Evolutionary conservation across 2,797 vertebrate genomes (phyloP).

Genomic region (Microcaecilia unicolor): DNA sequence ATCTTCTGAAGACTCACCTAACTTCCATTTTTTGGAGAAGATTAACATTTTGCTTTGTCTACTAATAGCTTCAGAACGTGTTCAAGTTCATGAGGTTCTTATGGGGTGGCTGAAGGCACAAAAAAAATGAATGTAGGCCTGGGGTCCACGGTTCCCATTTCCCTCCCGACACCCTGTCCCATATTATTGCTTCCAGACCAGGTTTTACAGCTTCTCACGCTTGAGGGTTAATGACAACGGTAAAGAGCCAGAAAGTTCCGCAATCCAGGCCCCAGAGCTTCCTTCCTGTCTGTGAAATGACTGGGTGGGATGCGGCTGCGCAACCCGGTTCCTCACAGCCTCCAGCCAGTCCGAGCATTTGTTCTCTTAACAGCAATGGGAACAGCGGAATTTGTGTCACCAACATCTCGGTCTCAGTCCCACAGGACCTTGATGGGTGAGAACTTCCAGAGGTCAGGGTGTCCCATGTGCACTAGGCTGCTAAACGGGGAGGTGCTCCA

Average conservation of each 20-base stretch:
- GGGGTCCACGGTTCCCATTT: neutral
- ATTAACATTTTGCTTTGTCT: no score
- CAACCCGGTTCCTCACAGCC: accelerated
- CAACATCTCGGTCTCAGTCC: no score
- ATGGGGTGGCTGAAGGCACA: no score
- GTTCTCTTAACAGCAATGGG: no score
- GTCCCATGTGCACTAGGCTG: constrained; percentile 74
- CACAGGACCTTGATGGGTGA: constrained; percentile 66
- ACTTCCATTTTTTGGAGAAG: no score
- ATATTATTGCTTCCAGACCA: neutral
- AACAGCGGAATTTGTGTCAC: no score
- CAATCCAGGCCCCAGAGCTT: no score
- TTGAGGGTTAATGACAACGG: neutral
- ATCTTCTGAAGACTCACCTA: no score
- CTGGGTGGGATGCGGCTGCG: accelerated
- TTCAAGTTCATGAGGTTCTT: no score
- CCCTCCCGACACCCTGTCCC: neutral
- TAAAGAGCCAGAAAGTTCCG: neutral
- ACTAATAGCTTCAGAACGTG: no score
- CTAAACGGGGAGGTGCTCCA: constrained; percentile 83
- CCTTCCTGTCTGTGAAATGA: no score
- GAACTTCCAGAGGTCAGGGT: constrained; percentile 86
- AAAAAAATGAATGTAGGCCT: neutral
- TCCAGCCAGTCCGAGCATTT: accelerated
- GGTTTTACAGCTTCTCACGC: neutral